Conservation (phyloP, 2,797 vertebrate species). For the Threskiornis aethiopicus region DNA sequence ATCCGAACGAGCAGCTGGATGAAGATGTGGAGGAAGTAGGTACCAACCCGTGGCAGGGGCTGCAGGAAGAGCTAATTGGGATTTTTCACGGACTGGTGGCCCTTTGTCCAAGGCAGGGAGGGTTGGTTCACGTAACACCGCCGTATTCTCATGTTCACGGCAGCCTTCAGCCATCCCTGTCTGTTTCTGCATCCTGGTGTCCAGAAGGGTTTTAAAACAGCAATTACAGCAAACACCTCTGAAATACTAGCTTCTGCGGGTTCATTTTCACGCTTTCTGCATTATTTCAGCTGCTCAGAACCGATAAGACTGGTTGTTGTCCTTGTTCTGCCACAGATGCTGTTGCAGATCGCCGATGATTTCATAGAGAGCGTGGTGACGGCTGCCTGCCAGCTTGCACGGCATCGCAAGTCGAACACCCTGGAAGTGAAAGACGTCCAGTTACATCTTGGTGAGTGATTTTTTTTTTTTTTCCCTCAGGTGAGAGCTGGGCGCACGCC, state of each 20-base stretch:
- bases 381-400: constrained; percentile 93
- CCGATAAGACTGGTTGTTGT: background rate
- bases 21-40: constrained; percentile 97
- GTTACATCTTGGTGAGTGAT: constrained; percentile 88
- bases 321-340: constrained; percentile 81
- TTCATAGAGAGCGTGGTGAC: constrained; percentile 98
- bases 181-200: background rate
- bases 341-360: constrained; percentile 96
- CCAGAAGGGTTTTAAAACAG: background rate
- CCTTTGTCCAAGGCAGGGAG: background rate
- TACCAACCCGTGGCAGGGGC: background rate
- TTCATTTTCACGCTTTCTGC: background rate
- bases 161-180: background rate
- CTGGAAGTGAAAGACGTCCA: constrained; percentile 98
- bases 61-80: background rate
- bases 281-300: fast-evolving
- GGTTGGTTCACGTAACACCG: background rate
- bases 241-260: background rate
- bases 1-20: constrained; percentile 97
- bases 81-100: background rate
- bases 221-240: background rate
- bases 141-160: background rate
- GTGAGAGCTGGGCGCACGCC: background rate
- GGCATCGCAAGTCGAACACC: constrained; percentile 96
- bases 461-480: too few species aligned